Evolutionary conservation across 2,113 vertebrate species (phyloP), one percentile per base, ranked within the genome.

Genomic region (Tachysurus vachellii): DNA sequence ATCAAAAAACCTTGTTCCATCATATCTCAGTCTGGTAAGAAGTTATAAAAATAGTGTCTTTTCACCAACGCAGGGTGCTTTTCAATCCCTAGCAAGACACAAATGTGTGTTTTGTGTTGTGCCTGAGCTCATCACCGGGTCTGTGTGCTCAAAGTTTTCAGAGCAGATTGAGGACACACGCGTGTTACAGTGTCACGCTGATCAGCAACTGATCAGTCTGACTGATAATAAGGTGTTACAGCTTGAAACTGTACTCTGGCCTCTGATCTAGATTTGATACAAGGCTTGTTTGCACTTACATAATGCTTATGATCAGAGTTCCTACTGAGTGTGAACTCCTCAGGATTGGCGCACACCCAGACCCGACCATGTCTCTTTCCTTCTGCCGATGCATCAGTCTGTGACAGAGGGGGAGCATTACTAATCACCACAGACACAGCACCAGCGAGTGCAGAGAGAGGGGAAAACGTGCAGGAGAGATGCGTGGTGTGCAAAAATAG

Each of bases 361-460:
- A 59, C 26, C 83, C 42, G 83, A 82, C 68, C 88, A 86, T 88
- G 86, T 88, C 90, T 89, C 81, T 71, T 85, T 86, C 90, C 90
- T 91, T 88, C 90, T 89, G 90, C 77, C 82, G 88, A 86, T 64
- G 76, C 80, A 86, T 85, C 88, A 86, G 90, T 88, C 86, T 87
- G 59, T 88, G 88, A 86, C 90, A 91, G 86, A 88, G 90, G 90
- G 88, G 88, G 79, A 79, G 84, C 81, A 89, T 89, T 88, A 86
- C 64, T 88, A 91, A 89, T 91, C 79, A 71, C 88, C 87, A 75
- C 84, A 84, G 77, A 83, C 84, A 86, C 66, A 54, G 59, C 42
- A 44, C 64, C 62, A 86, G 26, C 17, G 54, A 4, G 76, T 8
- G 47, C 36, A n/a, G 57, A 71, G 44, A 83, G 31, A 75, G 6